Percentiles rank a stretch among this genome's conserved stretches.
These are phyloP conservation scores for Pyralis farinalis DNA, from an alignment of 2,888 invertebrate species.

Conservation along the genomic window DNA sequence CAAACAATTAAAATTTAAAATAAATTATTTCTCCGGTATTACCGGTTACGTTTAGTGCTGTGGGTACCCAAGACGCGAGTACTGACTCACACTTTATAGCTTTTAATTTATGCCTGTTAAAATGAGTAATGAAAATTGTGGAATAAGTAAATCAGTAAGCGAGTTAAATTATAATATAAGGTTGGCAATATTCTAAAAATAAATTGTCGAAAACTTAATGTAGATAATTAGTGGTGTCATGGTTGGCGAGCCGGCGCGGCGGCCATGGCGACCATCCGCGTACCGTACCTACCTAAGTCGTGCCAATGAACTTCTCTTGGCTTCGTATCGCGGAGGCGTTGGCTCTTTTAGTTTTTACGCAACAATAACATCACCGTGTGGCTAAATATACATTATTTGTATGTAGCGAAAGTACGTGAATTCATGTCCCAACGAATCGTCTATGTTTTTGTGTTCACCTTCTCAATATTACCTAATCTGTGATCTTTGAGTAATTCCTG, in stretches of 20 bases:
- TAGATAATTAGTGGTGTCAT: conserved; percentile 51
- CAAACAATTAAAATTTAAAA: too few relatives aligned
- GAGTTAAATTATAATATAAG: not conserved
- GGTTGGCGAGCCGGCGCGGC: conserved; percentile 44
- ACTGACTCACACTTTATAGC: too few relatives aligned
- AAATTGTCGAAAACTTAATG: conserved; percentile 15
- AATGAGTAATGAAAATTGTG: too few relatives aligned
- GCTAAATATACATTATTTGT: conserved; percentile 16
- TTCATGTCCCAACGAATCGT: not conserved
- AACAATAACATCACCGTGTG: conserved; percentile 29
- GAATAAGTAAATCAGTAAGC: too few relatives aligned
- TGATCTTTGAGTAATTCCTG: too few relatives aligned
- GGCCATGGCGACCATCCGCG: conserved; percentile 47
- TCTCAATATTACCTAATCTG: too few relatives aligned
- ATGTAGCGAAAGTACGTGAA: conserved; percentile 10
- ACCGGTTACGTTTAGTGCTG: too few relatives aligned
- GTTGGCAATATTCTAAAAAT: conserved; percentile 2
- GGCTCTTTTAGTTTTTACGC: conserved; percentile 45
- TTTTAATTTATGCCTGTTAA: too few relatives aligned
- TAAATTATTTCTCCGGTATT: too few relatives aligned
- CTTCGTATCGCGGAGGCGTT: conserved; percentile 44
- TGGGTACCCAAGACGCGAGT: too few relatives aligned
- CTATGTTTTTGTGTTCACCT: too few relatives aligned
- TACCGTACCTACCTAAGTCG: conserved; percentile 39
- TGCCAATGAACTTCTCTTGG: conserved; percentile 71